Conservation (phyloP, 2,113 vertebrate species). For the Tonatia bakeri region DNA sequence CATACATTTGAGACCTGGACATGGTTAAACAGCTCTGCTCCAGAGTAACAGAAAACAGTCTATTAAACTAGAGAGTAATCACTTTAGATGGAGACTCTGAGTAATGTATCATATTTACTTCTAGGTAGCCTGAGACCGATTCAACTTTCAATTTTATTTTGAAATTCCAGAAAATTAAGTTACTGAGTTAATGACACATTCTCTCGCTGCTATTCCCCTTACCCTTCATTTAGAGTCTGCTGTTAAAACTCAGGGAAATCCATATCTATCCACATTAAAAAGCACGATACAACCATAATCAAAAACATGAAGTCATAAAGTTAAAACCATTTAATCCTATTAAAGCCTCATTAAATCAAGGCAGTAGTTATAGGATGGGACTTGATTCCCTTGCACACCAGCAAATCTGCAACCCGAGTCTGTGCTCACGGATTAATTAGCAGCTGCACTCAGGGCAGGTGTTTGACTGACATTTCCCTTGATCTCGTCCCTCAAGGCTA, state of each 20-base stretch:
- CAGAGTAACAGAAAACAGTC: not conserved
- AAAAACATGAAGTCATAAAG: slow-evolving; percentile 77
- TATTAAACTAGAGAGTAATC: slow-evolving; percentile 30
- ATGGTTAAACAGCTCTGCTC: slow-evolving; percentile 5
- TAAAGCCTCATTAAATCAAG: slow-evolving; percentile 77
- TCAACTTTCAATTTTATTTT: slow-evolving; percentile 39
- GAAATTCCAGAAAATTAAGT: slow-evolving; percentile 44
- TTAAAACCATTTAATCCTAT: slow-evolving; percentile 75
- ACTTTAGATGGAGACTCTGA: slow-evolving; percentile 5
- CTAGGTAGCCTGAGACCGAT: not conserved
- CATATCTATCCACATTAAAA: slow-evolving; percentile 57
- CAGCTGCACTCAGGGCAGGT: slow-evolving; percentile 58
- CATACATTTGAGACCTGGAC: not conserved
- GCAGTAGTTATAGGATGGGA: slow-evolving; percentile 68
- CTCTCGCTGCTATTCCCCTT: not conserved
- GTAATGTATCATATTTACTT: slow-evolving; percentile 17
- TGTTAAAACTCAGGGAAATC: slow-evolving; percentile 54
- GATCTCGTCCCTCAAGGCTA: slow-evolving; percentile 69
- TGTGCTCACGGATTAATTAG: slow-evolving; percentile 76
- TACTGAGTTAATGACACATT: not conserved
- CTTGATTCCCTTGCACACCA: slow-evolving; percentile 61
- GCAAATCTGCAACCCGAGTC: slow-evolving; percentile 67
- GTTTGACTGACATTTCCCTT: slow-evolving; percentile 69
- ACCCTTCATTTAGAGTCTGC: slow-evolving; percentile 7
- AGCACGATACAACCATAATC: slow-evolving; percentile 37